These are phyloP conservation scores for Oligia latruncula DNA, from an alignment of 2,888 invertebrate species.

Conservation along the genomic window DNA sequence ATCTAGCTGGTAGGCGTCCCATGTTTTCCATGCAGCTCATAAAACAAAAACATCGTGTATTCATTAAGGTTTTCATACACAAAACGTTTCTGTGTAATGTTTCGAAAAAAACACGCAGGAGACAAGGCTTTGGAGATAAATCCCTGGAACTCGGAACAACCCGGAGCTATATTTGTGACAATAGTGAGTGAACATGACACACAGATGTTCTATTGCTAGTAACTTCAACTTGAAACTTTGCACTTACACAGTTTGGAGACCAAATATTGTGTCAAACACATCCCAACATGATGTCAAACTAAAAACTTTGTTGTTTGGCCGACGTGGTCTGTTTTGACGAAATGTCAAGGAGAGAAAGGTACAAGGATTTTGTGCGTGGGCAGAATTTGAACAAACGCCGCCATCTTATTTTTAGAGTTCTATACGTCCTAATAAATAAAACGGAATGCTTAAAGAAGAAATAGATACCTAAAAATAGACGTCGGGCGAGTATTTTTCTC, in stretches of 20 bases:
- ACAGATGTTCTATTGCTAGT: constrained; percentile 11
- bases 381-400: neutral
- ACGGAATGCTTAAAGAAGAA: too few species aligned
- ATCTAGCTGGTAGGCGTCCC: too few species aligned
- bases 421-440: too few species aligned
- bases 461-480: too few species aligned
- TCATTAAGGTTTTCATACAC: too few species aligned
- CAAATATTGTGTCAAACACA: constrained; percentile 28
- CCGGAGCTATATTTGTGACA: constrained; percentile 5
- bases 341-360: neutral
- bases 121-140: neutral
- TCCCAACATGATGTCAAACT: constrained; percentile 2
- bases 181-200: constrained; percentile 17
- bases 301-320: neutral
- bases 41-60: too few species aligned
- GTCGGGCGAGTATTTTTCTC: neutral
- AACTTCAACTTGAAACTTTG: constrained; percentile 37
- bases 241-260: constrained; percentile 16
- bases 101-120: too few species aligned
- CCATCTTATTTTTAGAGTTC: neutral
- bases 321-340: neutral
- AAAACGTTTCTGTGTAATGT: too few species aligned
- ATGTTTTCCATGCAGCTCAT: too few species aligned
- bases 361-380: too few species aligned
- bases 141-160: neutral